A percentile compares a stretch with the other conserved stretches of the same genome.
phyloP scores from a whole-genome alignment of 1,140 invertebrate species.

The Rhopalosiphum padi region DNA sequence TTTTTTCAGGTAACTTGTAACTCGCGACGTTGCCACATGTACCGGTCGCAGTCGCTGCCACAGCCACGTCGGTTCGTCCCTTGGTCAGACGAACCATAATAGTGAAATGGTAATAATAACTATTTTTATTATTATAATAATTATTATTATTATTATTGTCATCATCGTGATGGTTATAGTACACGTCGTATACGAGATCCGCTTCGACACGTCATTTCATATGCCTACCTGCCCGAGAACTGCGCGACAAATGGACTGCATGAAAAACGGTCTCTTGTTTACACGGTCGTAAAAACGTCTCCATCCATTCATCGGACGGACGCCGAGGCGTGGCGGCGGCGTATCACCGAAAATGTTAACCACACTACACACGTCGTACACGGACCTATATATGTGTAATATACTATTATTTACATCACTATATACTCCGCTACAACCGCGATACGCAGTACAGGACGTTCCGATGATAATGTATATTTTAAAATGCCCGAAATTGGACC shows the following conservation, averaged over 20 bases:
- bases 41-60: neutral
- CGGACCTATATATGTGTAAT: neutral
- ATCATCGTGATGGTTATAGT: neutral
- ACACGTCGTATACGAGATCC: neutral
- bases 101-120: neutral
- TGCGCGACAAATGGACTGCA: neutral
- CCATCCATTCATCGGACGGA: too few relatives aligned
- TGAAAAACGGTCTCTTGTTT: slow-evolving; percentile 29
- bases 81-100: slow-evolving; percentile 37
- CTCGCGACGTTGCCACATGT: slow-evolving; percentile 48
- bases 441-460: neutral
- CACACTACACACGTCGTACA: neutral
- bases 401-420: neutral
- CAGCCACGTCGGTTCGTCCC: neutral
- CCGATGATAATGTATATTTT: neutral
- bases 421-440: neutral
- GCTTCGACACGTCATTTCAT: neutral
- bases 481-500: neutral
- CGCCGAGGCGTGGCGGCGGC: neutral
- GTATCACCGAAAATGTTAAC: neutral
- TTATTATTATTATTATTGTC: neutral
- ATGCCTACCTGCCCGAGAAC: neutral
- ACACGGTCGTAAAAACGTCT: neutral
- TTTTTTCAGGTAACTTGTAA: slow-evolving; percentile 52
- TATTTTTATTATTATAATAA: neutral